phyloP scores from a whole-genome alignment of 1,140 invertebrate species.

The Zaprionus inermis region DNA sequence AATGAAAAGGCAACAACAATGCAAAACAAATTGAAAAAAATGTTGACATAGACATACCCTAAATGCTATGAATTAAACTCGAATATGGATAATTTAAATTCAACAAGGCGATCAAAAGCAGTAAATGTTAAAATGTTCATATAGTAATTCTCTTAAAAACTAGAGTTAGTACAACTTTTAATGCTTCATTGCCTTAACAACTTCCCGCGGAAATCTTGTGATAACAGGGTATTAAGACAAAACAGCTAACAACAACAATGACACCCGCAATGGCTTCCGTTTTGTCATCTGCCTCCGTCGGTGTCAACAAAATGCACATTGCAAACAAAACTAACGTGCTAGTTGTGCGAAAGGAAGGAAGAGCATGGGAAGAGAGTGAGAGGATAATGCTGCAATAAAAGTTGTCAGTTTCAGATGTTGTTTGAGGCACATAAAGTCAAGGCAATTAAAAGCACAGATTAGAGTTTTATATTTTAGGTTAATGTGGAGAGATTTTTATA shows the following conservation, averaged over 20 bases:
- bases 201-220: background rate
- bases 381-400: slow-evolving; percentile 26
- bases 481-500: background rate
- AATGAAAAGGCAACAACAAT: slow-evolving; percentile 55
- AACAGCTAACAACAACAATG: slow-evolving; percentile 32
- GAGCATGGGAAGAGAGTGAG: background rate
- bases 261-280: slow-evolving; percentile 45
- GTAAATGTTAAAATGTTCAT: no score
- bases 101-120: no score
- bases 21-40: background rate
- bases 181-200: no score
- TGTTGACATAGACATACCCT: background rate
- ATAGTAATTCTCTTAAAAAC: no score
- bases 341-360: slow-evolving; percentile 36
- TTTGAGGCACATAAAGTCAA: background rate
- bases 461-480: background rate
- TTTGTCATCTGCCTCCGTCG: slow-evolving; percentile 37
- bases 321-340: slow-evolving; percentile 53
- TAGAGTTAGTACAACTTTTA: no score
- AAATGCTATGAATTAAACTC: background rate
- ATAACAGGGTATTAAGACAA: slow-evolving; percentile 18
- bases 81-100: background rate
- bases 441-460: background rate
- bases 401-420: slow-evolving; percentile 28
- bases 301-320: slow-evolving; percentile 36